phyloP scores from a whole-genome alignment of 2,797 vertebrate species.

The Sebastes itinus region DNA sequence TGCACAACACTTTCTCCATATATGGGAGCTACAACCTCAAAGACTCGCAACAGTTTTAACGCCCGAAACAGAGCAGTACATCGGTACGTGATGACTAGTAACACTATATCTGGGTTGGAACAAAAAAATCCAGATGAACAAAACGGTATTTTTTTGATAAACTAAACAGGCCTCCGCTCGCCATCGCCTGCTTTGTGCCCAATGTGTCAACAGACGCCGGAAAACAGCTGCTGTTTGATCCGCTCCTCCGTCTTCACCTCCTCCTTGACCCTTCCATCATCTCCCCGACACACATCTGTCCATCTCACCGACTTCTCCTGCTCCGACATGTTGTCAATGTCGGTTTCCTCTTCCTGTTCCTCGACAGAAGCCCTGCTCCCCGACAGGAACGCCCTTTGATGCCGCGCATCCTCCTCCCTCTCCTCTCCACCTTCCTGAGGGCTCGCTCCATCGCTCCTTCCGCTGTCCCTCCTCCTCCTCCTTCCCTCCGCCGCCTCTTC shows the following conservation, averaged over 20 bases:
- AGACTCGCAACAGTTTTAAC: neutral
- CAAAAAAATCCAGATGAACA: slow-evolving; percentile 9
- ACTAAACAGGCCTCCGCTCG: neutral
- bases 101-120: slow-evolving; percentile 23
- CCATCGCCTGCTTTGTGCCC: neutral
- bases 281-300: slow-evolving; percentile 67
- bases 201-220: slow-evolving; percentile 78
- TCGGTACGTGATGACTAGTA: slow-evolving; percentile 21
- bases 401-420: slow-evolving; percentile 27
- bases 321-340: slow-evolving; percentile 51
- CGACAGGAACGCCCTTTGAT: slow-evolving; percentile 46
- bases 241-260: slow-evolving; percentile 61
- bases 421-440: slow-evolving; percentile 45
- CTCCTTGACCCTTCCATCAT: slow-evolving; percentile 41
- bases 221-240: slow-evolving; percentile 77
- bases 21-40: slow-evolving; percentile 34
- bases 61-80: slow-evolving; percentile 15
- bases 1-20: slow-evolving; percentile 46
- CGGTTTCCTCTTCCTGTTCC: slow-evolving; percentile 66
- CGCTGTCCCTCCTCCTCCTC: slow-evolving; percentile 43
- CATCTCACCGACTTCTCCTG: slow-evolving; percentile 63
- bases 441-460: slow-evolving; percentile 36
- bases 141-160: neutral
- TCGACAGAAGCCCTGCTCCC: slow-evolving; percentile 46
- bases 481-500: slow-evolving; percentile 11